A percentile compares a stretch with the other conserved stretches of the same genome.
These are phyloP conservation scores for Pandion haliaetus DNA, from an alignment of 2,113 vertebrate genomes.

Conservation along the genomic window DNA sequence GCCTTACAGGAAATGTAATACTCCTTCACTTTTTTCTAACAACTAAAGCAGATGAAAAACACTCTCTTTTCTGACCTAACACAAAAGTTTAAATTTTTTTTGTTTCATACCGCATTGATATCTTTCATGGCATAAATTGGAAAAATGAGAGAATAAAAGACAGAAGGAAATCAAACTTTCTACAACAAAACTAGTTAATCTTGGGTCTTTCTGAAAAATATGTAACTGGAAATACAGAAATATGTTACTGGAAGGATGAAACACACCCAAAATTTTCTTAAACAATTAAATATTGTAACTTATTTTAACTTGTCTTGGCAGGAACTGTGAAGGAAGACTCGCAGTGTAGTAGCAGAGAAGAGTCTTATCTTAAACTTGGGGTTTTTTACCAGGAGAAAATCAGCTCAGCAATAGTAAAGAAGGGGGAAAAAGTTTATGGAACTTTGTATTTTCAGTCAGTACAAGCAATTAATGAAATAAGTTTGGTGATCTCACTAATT, in stretches of 20 bases:
- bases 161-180: not conserved
- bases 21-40: not conserved
- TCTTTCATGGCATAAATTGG: not conserved
- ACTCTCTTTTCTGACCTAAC: not conserved
- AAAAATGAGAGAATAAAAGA: not conserved
- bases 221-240: not conserved
- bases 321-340: not conserved
- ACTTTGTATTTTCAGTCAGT: not conserved
- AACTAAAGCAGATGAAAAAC: not conserved
- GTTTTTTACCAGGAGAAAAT: not conserved
- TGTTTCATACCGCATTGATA: not conserved
- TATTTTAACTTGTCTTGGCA: not conserved
- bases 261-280: not conserved
- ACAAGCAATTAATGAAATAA: not conserved
- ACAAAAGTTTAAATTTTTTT: not conserved
- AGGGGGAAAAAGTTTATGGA: not conserved
- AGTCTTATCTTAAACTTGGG: not conserved
- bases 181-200: not conserved
- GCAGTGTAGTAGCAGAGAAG: not conserved
- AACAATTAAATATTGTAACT: not conserved
- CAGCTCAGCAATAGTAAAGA: not conserved
- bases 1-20: constrained; percentile 8
- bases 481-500: not conserved
- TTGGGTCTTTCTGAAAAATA: not conserved
- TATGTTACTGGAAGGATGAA: not conserved